Conservation (phyloP, 2,888 invertebrate species). For the Agrochola lychnidis region DNA sequence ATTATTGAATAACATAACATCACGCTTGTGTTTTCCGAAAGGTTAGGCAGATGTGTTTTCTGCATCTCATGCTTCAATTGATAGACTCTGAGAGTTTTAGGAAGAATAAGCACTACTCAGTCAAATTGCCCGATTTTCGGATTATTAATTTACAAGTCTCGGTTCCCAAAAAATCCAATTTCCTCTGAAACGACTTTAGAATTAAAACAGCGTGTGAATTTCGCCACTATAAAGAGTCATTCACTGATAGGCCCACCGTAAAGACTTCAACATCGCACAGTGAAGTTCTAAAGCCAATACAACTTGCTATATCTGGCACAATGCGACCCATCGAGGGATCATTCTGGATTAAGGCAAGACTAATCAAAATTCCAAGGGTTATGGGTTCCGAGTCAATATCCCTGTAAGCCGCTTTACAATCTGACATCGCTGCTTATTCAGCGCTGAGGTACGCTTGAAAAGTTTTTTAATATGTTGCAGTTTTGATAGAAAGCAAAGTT, state of each 20-base stretch:
- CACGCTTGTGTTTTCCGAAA: too few relatives aligned
- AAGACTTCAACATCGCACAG: neutral
- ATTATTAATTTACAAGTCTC: neutral
- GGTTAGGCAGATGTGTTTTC: neutral
- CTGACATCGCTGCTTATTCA: slow-evolving; percentile 21
- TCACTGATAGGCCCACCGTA: neutral
- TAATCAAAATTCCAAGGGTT: slow-evolving; percentile 51
- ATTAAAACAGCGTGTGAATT: neutral
- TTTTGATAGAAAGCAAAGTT: slow-evolving; percentile 33
- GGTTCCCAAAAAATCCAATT: neutral
- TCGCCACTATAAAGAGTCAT: neutral
- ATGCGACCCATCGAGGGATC: slow-evolving; percentile 23
- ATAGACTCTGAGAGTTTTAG: neutral
- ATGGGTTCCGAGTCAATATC: slow-evolving; percentile 36
- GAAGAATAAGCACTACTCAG: neutral
- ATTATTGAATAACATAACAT: neutral
- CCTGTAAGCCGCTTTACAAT: slow-evolving; percentile 16
- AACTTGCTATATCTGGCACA: slow-evolving; percentile 2
- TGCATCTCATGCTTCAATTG: neutral
- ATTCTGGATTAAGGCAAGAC: slow-evolving; percentile 36
- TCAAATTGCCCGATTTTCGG: neutral
- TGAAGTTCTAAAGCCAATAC: neutral
- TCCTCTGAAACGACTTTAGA: neutral
- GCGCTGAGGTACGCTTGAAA: slow-evolving; percentile 18
- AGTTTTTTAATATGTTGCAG: slow-evolving; percentile 52